Percentiles rank a stretch among this genome's conserved stretches.
Evolutionary conservation across 1,140 invertebrate genomes (phyloP).

Genomic region (Agrypnia vestita): DNA sequence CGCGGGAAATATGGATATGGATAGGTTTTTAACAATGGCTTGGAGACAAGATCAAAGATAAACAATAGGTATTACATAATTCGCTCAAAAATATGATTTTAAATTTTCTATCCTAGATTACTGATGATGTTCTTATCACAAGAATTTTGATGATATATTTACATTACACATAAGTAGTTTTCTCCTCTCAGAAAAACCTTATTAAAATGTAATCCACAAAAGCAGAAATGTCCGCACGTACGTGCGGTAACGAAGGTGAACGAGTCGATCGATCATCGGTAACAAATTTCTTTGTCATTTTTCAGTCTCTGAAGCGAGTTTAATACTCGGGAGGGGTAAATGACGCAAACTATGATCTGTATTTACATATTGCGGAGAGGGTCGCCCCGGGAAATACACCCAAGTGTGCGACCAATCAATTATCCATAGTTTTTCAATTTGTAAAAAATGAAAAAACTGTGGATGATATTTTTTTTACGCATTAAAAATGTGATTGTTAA

Average conservation of each 20-base stretch:
- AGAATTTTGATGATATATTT: too few relatives aligned
- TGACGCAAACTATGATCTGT: conserved; percentile 10
- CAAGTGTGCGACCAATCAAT: background rate
- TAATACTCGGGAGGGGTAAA: background rate
- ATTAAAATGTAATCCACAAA: too few relatives aligned
- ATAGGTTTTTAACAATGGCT: too few relatives aligned
- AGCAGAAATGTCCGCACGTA: conserved; percentile 12
- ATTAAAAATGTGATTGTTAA: background rate
- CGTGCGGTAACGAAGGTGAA: background rate
- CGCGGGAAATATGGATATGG: too few relatives aligned
- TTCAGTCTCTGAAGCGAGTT: background rate
- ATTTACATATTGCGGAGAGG: conserved; percentile 8
- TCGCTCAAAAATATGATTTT: too few relatives aligned
- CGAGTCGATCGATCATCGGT: conserved; percentile 10
- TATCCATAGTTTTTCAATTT: background rate
- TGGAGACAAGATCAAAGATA: too few relatives aligned
- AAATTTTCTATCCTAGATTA: too few relatives aligned
- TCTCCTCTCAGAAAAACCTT: too few relatives aligned
- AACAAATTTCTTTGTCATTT: conserved; percentile 23
- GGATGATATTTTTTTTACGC: background rate
- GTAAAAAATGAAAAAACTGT: background rate
- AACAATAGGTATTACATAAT: too few relatives aligned
- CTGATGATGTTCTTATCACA: too few relatives aligned
- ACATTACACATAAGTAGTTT: too few relatives aligned
- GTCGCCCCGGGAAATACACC: background rate